A percentile compares a stretch with the other conserved stretches of the same genome.
Conservation (phyloP, 2,888 invertebrate species). For the Ophioninae sp. region DNA sequence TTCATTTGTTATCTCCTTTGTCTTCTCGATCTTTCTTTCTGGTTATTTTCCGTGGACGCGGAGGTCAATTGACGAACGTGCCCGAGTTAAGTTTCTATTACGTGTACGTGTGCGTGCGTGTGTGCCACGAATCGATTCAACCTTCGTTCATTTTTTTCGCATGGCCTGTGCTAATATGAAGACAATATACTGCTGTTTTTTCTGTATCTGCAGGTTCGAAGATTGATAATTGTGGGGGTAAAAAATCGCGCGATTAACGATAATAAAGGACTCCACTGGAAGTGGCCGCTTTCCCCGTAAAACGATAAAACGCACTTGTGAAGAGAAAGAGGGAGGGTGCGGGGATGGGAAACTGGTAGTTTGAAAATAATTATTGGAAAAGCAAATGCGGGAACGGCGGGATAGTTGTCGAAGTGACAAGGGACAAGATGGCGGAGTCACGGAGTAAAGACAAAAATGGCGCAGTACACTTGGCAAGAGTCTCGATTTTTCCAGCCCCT, state of each 20-base stretch:
- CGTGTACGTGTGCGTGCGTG: too few relatives aligned
- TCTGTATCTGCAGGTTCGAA: too few relatives aligned
- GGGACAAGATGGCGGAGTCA: constrained; percentile 56
- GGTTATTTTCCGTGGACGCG: constrained; percentile 32
- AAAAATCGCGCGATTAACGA: background rate
- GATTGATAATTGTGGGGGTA: background rate
- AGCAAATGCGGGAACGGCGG: background rate
- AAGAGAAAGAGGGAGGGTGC: too few relatives aligned
- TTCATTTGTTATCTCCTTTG: too few relatives aligned
- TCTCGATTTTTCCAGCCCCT: constrained; percentile 2
- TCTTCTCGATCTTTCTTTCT: background rate
- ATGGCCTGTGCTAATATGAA: background rate
- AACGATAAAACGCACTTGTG: too few relatives aligned
- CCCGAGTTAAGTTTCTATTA: background rate
- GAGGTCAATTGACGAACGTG: constrained; percentile 52
- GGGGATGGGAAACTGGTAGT: background rate
- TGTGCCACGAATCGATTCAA: constrained; percentile 50
- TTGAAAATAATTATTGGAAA: too few relatives aligned
- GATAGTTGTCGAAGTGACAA: constrained; percentile 14
- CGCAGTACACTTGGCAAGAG: constrained; percentile 55
- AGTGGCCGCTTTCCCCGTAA: too few relatives aligned
- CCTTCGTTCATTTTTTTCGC: constrained; percentile 36
- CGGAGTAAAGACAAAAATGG: constrained; percentile 68
- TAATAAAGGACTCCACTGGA: background rate
- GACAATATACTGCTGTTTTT: background rate